Conservation (phyloP, 2,888 invertebrate species). For the Cephalotes varians region DNA sequence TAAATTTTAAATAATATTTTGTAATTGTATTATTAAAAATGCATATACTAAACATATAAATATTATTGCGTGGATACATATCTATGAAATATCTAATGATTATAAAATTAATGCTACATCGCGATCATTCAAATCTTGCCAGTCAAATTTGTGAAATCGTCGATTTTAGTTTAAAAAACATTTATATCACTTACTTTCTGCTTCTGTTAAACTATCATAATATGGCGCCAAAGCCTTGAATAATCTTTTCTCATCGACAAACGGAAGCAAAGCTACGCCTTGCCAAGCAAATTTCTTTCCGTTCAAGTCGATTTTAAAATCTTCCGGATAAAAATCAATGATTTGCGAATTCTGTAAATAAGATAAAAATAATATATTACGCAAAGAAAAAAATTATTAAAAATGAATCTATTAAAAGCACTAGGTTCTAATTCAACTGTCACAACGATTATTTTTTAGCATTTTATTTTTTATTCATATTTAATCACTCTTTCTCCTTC, state of each 20-base stretch:
- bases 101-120: not conserved
- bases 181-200: constrained; percentile 89
- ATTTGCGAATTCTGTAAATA: constrained; percentile 91
- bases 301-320: constrained; percentile 99
- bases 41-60: no score
- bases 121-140: not conserved
- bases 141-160: not conserved
- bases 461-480: constrained; percentile 17
- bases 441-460: not conserved
- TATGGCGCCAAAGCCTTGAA: constrained; percentile 94
- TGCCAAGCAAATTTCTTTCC: constrained; percentile 99
- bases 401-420: not conserved
- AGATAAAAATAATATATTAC: not conserved
- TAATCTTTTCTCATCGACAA: constrained; percentile 97
- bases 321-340: constrained; percentile 99
- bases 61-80: no score
- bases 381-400: not conserved
- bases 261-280: constrained; percentile 98
- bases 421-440: not conserved
- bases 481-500: not conserved
- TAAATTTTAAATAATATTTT: constrained; percentile 9
- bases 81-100: no score
- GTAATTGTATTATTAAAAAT: not conserved
- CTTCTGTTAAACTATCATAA: constrained; percentile 92
- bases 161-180: not conserved